These are phyloP conservation scores for Anguilla japonica DNA, from an alignment of 2,113 vertebrate genomes.

Conservation along the genomic window DNA sequence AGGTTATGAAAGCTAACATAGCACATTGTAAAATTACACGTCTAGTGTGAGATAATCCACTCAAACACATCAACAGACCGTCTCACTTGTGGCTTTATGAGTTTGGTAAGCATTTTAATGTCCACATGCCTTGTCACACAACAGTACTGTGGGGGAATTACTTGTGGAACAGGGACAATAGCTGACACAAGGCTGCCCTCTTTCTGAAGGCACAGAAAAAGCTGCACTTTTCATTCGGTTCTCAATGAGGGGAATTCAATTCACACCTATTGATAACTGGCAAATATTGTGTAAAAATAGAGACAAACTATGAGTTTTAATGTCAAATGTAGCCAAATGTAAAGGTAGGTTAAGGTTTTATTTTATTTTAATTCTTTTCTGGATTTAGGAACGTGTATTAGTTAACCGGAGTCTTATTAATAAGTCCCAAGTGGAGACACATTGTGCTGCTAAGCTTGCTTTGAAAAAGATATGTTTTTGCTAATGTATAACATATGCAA, in stretches of 20 bases:
- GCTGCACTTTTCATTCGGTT: not conserved
- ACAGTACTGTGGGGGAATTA: conserved; percentile 50
- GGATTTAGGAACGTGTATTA: too few relatives aligned
- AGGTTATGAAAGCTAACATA: not conserved
- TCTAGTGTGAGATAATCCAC: not conserved
- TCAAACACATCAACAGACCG: not conserved
- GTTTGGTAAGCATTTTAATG: not conserved
- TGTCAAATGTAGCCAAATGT: not conserved
- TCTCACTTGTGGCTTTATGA: not conserved
- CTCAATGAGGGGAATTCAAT: not conserved
- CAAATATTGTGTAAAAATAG: not conserved
- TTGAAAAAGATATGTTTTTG: too few relatives aligned
- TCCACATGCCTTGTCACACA: not conserved
- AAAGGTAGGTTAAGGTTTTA: not conserved
- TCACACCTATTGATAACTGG: too few relatives aligned
- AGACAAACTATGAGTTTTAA: not conserved
- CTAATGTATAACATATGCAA: too few relatives aligned
- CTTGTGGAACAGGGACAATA: conserved; percentile 56
- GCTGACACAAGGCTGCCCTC: conserved; percentile 17
- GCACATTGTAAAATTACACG: not conserved
- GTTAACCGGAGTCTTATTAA: too few relatives aligned
- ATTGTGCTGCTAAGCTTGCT: too few relatives aligned
- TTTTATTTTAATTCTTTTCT: not conserved
- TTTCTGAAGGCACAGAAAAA: conserved; percentile 4
- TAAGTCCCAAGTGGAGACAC: too few relatives aligned